Percentiles rank a stretch among this genome's conserved stretches.
phyloP scores from a whole-genome alignment of 1,140 invertebrate genomes.

The Copidosoma floridanum region DNA sequence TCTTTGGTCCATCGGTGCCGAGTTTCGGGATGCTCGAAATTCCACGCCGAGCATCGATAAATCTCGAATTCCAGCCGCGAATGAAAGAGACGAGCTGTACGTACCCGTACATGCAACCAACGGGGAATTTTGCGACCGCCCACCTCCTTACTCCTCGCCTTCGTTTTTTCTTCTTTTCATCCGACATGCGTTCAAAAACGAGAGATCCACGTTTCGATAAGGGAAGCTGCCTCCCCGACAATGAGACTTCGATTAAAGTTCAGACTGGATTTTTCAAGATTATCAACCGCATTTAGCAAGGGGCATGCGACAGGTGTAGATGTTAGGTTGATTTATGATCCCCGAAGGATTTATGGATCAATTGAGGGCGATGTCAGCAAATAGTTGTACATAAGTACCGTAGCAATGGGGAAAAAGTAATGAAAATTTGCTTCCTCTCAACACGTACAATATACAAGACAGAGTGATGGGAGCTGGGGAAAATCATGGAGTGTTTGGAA shows the following conservation, averaged over 20 bases:
- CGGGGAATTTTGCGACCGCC: neutral
- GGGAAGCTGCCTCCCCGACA: no score
- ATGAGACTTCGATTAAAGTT: no score
- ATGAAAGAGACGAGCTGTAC: conserved; percentile 29
- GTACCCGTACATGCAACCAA: neutral
- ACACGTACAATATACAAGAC: no score
- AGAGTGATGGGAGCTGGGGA: neutral
- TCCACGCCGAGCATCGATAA: conserved; percentile 31
- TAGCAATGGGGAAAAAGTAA: neutral
- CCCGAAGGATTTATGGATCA: no score
- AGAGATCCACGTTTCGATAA: no score
- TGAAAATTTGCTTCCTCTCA: no score
- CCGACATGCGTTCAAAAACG: no score
- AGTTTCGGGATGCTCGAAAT: conserved; percentile 28
- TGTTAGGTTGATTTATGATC: no score
- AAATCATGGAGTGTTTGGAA: conserved; percentile 23
- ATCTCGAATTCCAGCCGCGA: conserved; percentile 27
- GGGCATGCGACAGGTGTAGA: no score
- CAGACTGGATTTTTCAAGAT: no score
- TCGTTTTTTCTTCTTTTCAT: neutral
- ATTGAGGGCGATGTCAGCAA: no score
- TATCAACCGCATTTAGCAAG: no score
- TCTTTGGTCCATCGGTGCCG: conserved; percentile 1
- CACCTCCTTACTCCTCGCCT: neutral
- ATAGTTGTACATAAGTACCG: neutral